phyloP scores from a whole-genome alignment of 2,888 invertebrate genomes.

The Drosophila dives region DNA sequence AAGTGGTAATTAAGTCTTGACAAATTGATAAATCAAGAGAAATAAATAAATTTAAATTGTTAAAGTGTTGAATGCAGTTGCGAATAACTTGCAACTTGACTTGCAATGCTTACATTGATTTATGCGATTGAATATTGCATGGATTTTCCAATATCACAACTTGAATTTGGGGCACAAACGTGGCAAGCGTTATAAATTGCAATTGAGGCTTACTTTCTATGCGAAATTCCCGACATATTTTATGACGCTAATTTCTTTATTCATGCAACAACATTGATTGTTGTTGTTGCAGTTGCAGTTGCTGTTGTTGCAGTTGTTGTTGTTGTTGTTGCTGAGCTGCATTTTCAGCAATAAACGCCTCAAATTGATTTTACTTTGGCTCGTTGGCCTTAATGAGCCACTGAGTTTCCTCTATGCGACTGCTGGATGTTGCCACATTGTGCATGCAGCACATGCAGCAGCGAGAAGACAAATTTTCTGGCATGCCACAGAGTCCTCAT shows the following conservation, averaged over 20 bases:
- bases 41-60: conserved; percentile 1
- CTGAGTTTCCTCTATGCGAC: conserved; percentile 14
- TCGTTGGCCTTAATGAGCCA: conserved; percentile 52
- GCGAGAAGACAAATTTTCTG: conserved; percentile 71
- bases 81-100: not conserved
- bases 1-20: not conserved
- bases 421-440: conserved; percentile 44
- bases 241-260: conserved; percentile 75
- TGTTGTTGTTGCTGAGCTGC: conserved; percentile 20
- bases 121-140: conserved; percentile 48
- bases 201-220: conserved; percentile 45
- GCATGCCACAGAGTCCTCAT: conserved; percentile 74
- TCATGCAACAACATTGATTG: conserved; percentile 41
- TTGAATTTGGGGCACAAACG: conserved; percentile 32
- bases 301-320: conserved; percentile 16
- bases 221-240: conserved; percentile 56
- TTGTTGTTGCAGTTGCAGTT: conserved; percentile 9
- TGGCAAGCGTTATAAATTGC: conserved; percentile 56
- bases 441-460: conserved; percentile 71
- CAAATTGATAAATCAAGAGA: not conserved
- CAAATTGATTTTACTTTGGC: conserved; percentile 38
- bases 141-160: conserved; percentile 50
- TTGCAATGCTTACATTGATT: conserved; percentile 24
- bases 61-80: not conserved
- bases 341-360: conserved; percentile 51